These are phyloP conservation scores for Pinctada fucata DNA, from an alignment of 2,888 invertebrate genomes.

Conservation along the genomic window DNA sequence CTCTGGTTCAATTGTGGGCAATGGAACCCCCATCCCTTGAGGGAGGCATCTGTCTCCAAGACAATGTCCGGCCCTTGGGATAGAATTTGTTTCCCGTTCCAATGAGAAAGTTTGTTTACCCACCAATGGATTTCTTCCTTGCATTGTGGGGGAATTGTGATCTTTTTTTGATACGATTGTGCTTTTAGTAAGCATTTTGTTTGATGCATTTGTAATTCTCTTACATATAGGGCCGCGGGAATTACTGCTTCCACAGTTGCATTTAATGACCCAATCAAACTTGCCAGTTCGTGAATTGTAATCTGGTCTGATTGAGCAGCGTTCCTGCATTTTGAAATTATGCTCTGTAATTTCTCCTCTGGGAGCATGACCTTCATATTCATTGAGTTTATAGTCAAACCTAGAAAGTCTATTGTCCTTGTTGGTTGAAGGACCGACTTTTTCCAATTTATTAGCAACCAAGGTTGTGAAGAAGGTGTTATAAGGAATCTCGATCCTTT, in stretches of 20 bases:
- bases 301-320: conserved; percentile 3
- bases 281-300: background rate
- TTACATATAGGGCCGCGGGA: conserved; percentile 15
- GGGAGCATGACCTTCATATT: conserved; percentile 12
- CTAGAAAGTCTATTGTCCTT: conserved; percentile 10
- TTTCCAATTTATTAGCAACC: background rate
- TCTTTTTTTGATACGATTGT: conserved; percentile 10
- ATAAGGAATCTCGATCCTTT: no score
- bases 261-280: conserved; percentile 10
- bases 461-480: no score
- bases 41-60: conserved; percentile 3
- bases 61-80: conserved; percentile 11
- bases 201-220: conserved; percentile 16
- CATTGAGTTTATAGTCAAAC: conserved; percentile 5
- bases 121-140: conserved; percentile 15
- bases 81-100: conserved; percentile 15
- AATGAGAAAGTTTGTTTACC: conserved; percentile 1
- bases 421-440: conserved; percentile 16
- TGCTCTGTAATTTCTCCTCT: conserved; percentile 5
- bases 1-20: background rate
- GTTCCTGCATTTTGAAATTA: conserved; percentile 13
- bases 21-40: conserved; percentile 1
- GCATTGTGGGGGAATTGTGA: background rate
- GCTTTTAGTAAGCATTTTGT: conserved; percentile 15
- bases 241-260: conserved; percentile 16